Conservation (phyloP, 2,797 vertebrate species). For the Catostomus latipinnis region DNA sequence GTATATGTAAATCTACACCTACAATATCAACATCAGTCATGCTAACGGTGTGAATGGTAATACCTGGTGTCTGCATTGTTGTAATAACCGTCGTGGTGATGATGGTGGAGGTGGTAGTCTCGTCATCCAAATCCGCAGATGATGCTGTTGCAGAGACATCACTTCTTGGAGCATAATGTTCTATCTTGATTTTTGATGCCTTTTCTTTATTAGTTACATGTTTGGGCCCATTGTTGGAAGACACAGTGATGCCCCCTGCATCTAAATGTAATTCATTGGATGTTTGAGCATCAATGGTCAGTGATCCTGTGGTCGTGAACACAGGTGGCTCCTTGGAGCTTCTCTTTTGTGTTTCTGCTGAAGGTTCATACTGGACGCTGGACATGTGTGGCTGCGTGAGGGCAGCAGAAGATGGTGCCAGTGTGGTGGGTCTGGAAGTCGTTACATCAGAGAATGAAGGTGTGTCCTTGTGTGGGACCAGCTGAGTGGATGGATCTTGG, state of each 20-base stretch:
- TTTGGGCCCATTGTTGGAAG: conserved; percentile 20
- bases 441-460: conserved; percentile 57
- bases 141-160: conserved; percentile 53
- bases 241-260: neutral
- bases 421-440: conserved; percentile 50
- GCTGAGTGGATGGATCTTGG: conserved; percentile 55
- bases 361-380: conserved; percentile 37
- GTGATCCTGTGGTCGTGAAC: conserved; percentile 50
- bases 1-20: conserved; percentile 47
- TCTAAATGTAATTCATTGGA: conserved; percentile 28
- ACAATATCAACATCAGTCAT: conserved; percentile 21
- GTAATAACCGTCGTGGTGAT: conserved; percentile 83
- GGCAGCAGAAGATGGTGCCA: conserved; percentile 45
- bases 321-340: conserved; percentile 16
- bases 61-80: conserved; percentile 81
- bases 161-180: conserved; percentile 36
- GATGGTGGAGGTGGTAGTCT: conserved; percentile 84
- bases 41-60: conserved; percentile 19
- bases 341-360: conserved; percentile 39
- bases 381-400: conserved; percentile 3
- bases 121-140: conserved; percentile 74
- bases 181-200: conserved; percentile 47
- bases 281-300: conserved; percentile 58
- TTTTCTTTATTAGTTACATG: conserved; percentile 29
- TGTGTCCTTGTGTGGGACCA: conserved; percentile 53